A percentile compares a stretch with the other conserved stretches of the same genome.
phyloP scores from a whole-genome alignment of 2,113 vertebrate species.

The Leptobrachium leishanense region DNA sequence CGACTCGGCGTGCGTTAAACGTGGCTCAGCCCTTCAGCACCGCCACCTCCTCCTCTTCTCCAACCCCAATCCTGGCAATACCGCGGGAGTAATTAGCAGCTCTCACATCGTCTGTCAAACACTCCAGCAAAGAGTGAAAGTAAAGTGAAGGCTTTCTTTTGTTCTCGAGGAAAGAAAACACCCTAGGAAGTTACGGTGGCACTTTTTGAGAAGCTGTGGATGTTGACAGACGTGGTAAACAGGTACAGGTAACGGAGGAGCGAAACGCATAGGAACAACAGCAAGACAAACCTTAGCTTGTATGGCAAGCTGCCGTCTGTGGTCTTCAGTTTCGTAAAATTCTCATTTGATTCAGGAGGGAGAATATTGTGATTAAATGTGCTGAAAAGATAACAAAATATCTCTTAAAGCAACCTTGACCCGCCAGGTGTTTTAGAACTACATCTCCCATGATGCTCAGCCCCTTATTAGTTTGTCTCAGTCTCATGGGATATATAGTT shows the following conservation, averaged over 20 bases:
- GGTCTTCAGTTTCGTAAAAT: background rate
- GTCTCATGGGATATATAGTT: too few species aligned
- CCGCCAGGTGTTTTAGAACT: too few species aligned
- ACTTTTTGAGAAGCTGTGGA: background rate
- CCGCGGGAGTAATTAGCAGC: constrained; percentile 41
- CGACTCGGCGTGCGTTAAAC: constrained; percentile 22
- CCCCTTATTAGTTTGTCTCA: too few species aligned
- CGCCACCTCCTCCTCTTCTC: too few species aligned
- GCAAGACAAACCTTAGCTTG: too few species aligned
- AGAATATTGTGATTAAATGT: too few species aligned
- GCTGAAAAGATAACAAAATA: too few species aligned
- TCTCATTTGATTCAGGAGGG: too few species aligned
- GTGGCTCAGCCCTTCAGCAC: background rate
- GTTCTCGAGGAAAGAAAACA: background rate
- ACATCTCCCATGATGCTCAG: too few species aligned
- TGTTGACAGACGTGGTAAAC: background rate
- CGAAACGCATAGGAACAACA: background rate
- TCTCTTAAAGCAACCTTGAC: too few species aligned
- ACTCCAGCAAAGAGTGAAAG: constrained; percentile 1
- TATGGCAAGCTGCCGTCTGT: background rate
- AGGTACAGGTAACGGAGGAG: background rate
- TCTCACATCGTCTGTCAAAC: constrained; percentile 36
- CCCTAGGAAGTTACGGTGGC: background rate
- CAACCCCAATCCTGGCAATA: background rate
- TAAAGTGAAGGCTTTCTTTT: constrained; percentile 5